Evolutionary conservation across 2,113 vertebrate genomes (phyloP).

Genomic region (Camelus dromedarius): DNA sequence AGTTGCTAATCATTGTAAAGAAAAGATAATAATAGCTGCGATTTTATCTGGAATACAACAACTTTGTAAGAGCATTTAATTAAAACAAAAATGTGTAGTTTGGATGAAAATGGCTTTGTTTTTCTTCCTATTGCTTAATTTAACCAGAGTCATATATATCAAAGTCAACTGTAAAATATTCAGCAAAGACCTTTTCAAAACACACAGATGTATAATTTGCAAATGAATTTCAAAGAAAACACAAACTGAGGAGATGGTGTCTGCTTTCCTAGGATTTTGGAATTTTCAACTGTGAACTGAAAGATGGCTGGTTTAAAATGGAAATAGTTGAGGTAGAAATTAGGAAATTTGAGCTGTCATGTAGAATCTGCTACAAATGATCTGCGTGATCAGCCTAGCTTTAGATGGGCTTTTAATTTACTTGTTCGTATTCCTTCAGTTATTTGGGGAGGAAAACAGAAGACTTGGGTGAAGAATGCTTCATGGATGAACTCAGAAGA

Average conservation of each 20-base stretch:
- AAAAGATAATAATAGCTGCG: background rate
- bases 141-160: background rate
- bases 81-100: background rate
- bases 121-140: constrained; percentile 40
- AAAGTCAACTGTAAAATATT: constrained; percentile 27
- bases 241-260: background rate
- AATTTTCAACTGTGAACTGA: background rate
- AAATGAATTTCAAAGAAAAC: constrained; percentile 36
- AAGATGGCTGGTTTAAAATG: background rate
- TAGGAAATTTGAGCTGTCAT: background rate
- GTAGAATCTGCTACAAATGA: background rate
- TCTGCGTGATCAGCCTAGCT: background rate
- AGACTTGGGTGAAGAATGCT: background rate
- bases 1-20: constrained; percentile 45
- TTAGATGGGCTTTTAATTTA: background rate
- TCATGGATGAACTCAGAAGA: background rate
- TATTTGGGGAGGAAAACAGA: background rate
- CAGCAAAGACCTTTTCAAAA: background rate
- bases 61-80: constrained; percentile 24
- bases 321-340: background rate
- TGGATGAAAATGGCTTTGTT: background rate
- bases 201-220: background rate
- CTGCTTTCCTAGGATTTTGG: background rate
- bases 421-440: background rate
- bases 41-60: background rate